Percentiles rank a stretch among this genome's conserved stretches.
These are phyloP conservation scores for Stichodactyla helianthus DNA, from an alignment of 64 coral and sea anemone genomes.

Conservation along the genomic window DNA sequence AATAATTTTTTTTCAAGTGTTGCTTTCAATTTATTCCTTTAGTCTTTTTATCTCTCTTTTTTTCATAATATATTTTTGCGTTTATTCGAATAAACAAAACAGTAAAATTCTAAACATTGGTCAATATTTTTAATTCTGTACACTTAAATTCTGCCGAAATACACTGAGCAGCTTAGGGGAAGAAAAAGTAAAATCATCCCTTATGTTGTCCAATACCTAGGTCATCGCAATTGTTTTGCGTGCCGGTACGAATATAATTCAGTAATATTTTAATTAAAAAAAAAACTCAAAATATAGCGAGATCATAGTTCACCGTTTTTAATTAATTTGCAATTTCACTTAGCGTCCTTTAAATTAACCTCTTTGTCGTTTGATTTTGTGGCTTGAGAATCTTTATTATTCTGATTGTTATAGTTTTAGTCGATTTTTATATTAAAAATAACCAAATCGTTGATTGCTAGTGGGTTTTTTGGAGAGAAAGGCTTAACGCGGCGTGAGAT, in stretches of 20 bases:
- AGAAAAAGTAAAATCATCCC: background rate
- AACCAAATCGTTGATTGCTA: background rate
- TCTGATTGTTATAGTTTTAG: background rate
- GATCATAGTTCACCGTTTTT: background rate
- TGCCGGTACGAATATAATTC: background rate
- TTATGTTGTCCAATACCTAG: background rate
- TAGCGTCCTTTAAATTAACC: background rate
- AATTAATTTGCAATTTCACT: background rate
- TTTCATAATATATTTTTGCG: too few relatives aligned
- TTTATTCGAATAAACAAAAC: too few relatives aligned
- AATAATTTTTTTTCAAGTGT: too few relatives aligned
- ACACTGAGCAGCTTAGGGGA: background rate
- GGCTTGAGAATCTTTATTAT: background rate
- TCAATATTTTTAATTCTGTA: too few relatives aligned
- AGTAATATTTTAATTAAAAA: background rate
- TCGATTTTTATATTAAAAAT: background rate
- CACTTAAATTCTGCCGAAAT: background rate
- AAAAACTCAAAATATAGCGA: background rate
- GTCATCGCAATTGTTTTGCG: background rate
- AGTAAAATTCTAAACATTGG: too few relatives aligned
- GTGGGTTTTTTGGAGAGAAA: background rate
- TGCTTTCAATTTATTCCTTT: too few relatives aligned
- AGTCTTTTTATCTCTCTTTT: too few relatives aligned
- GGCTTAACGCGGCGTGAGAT: background rate
- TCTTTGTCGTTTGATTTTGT: background rate